phyloP scores from a whole-genome alignment of 2,113 vertebrate genomes.

The Colossoma macropomum region DNA sequence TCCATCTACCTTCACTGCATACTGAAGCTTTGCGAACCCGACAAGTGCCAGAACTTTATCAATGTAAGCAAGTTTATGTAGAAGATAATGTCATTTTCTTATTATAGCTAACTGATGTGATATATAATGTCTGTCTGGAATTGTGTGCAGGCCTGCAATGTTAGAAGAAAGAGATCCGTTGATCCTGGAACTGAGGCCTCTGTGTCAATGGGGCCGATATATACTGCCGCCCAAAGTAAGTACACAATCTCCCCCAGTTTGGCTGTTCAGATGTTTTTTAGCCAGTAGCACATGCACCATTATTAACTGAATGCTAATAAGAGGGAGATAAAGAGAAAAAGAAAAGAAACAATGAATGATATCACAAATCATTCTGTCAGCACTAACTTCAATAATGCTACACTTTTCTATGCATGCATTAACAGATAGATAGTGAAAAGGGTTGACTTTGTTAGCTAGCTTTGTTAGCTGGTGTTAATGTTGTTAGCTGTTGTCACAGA shows the following conservation, averaged over 20 bases:
- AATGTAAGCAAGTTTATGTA: constrained; percentile 57
- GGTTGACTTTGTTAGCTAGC: no score
- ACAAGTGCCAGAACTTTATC: constrained; percentile 69
- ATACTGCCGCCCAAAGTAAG: constrained; percentile 65
- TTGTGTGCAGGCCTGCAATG: constrained; percentile 66
- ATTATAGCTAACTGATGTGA: not conserved
- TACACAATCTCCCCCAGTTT: not conserved
- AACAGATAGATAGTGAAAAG: no score
- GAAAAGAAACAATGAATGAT: no score
- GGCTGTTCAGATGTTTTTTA: not conserved
- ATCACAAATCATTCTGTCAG: no score
- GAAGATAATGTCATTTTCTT: not conserved
- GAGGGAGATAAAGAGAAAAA: no score
- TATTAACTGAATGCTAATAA: no score
- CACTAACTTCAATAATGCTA: no score
- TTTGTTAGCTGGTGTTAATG: no score
- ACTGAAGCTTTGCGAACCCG: constrained; percentile 77
- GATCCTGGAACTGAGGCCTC: constrained; percentile 64
- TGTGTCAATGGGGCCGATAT: constrained; percentile 76
- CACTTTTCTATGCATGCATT: no score
- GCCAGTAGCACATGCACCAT: no score
- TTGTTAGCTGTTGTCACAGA: no score
- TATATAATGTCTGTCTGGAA: not conserved
- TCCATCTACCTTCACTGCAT: constrained; percentile 79
- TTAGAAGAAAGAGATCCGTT: constrained; percentile 63